phyloP scores from a whole-genome alignment of 2,888 invertebrate species.

The Quadroppia sp. region DNA sequence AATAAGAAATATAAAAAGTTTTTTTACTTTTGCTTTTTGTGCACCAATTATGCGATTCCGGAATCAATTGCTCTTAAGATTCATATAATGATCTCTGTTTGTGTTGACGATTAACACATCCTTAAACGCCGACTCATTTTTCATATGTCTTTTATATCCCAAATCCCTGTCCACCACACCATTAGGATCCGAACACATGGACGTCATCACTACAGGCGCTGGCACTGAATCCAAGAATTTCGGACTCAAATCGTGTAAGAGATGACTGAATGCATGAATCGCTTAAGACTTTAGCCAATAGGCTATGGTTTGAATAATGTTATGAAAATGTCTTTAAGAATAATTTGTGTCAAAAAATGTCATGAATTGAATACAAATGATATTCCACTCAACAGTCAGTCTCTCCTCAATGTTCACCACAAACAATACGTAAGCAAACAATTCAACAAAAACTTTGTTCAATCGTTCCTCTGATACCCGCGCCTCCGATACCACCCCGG shows the following conservation, averaged over 20 bases:
- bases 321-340: neutral
- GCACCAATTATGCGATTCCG: too few species aligned
- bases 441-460: neutral
- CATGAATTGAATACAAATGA: neutral
- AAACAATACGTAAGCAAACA: neutral
- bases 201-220: slow-evolving; percentile 58
- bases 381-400: neutral
- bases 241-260: slow-evolving; percentile 53
- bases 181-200: slow-evolving; percentile 58
- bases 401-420: slow-evolving; percentile 25
- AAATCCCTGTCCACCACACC: slow-evolving; percentile 34
- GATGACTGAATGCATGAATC: neutral
- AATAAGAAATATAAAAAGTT: too few species aligned
- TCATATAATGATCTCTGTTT: too few species aligned
- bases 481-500: slow-evolving; percentile 64
- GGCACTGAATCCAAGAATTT: slow-evolving; percentile 55
- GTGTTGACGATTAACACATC: too few species aligned
- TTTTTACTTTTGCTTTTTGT: too few species aligned
- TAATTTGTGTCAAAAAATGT: too few species aligned
- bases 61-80: too few species aligned
- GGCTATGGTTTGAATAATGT: too few species aligned
- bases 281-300: too few species aligned
- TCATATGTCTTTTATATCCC: too few species aligned
- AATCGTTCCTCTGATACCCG: slow-evolving; percentile 47
- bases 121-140: too few species aligned